phyloP scores from a whole-genome alignment of 2,113 vertebrate genomes.

The Trinectes maculatus region DNA sequence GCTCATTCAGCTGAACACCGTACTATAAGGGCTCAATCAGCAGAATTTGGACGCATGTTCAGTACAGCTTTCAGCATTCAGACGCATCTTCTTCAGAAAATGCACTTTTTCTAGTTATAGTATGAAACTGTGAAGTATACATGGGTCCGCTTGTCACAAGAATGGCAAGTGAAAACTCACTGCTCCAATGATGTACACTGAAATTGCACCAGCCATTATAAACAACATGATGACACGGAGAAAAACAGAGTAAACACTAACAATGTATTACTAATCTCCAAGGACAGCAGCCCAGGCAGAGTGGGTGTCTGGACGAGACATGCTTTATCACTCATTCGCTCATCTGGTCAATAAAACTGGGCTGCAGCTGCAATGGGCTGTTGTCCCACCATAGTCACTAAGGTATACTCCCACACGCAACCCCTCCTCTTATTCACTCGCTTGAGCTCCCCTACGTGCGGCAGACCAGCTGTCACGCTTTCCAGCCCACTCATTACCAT shows the following conservation, averaged over 20 bases:
- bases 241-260: conserved; percentile 39
- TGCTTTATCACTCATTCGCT: conserved; percentile 64
- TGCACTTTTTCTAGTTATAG: too few species aligned
- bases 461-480: conserved; percentile 75
- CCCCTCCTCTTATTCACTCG: conserved; percentile 49
- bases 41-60: too few species aligned
- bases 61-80: too few species aligned
- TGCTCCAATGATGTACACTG: neutral
- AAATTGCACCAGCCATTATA: conserved; percentile 18
- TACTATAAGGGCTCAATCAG: too few species aligned
- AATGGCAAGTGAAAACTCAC: neutral
- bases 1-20: too few species aligned
- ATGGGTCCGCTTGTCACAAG: neutral
- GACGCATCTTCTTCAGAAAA: too few species aligned
- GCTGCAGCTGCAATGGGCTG: conserved; percentile 46
- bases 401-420: conserved; percentile 63
- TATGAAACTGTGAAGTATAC: too few species aligned
- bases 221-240: conserved; percentile 26
- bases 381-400: conserved; percentile 54
- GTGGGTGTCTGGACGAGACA: conserved; percentile 72
- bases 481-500: conserved; percentile 72
- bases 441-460: conserved; percentile 40
- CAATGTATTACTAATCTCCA: conserved; percentile 56
- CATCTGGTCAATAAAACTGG: conserved; percentile 62
- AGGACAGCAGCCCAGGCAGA: conserved; percentile 65